These are phyloP conservation scores for Crocidura indochinensis DNA, from an alignment of 2,797 vertebrate genomes.

Conservation along the genomic window DNA sequence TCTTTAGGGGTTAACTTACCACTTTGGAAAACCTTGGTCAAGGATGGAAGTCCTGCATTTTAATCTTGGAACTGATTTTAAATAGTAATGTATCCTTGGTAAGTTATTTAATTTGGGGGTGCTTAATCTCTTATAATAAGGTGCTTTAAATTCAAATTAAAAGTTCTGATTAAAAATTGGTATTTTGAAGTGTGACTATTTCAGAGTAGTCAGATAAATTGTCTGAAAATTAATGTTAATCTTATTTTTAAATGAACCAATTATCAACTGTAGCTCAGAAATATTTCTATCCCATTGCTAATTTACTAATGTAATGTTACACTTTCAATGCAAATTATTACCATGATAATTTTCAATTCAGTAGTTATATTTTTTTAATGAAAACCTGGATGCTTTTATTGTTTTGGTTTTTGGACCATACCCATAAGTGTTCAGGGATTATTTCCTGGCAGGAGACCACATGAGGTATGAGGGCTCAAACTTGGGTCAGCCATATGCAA, in stretches of 20 bases:
- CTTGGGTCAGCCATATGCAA: too few species aligned
- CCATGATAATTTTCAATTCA: conserved; percentile 34
- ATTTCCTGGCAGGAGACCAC: too few species aligned
- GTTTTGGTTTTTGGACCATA: too few species aligned
- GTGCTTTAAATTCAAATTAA: conserved; percentile 39
- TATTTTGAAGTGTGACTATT: background rate
- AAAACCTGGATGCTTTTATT: background rate
- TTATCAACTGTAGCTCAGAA: conserved; percentile 2
- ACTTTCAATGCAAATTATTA: conserved; percentile 57
- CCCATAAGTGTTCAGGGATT: too few species aligned
- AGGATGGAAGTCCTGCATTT: conserved; percentile 10
- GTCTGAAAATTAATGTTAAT: conserved; percentile 43
- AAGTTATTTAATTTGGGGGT: conserved; percentile 11
- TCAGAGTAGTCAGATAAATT: conserved; percentile 33
- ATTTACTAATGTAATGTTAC: background rate
- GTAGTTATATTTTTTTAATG: background rate
- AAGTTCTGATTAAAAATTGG: conserved; percentile 24
- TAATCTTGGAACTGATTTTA: background rate
- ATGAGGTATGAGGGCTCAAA: too few species aligned
- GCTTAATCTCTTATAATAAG: background rate
- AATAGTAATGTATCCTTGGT: background rate
- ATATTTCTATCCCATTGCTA: background rate
- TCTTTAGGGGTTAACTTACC: too few species aligned
- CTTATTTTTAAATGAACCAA: conserved; percentile 29
- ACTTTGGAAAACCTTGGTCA: background rate